A percentile compares a stretch with the other conserved stretches of the same genome.
Evolutionary conservation across 1,140 invertebrate genomes (phyloP).

Genomic region (Myzus persicae): DNA sequence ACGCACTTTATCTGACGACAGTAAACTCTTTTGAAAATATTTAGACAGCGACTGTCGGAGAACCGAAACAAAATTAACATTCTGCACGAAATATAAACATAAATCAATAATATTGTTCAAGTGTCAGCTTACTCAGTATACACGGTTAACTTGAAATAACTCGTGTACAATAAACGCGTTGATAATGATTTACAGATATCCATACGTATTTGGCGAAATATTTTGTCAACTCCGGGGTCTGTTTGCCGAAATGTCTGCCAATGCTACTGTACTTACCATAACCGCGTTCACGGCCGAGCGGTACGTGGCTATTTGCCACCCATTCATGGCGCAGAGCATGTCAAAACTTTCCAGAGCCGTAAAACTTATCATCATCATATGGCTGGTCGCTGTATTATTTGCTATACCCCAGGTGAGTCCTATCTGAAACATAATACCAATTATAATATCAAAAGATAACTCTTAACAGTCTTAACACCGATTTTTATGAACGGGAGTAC

Average conservation of each 20-base stretch:
- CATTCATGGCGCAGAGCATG: conserved; percentile 78
- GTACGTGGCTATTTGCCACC: conserved; percentile 85
- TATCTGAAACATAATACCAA: neutral
- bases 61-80: neutral
- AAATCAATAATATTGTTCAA: neutral
- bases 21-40: neutral
- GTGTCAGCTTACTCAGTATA: neutral
- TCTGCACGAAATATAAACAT: neutral
- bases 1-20: neutral
- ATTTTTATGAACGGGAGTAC: too few species aligned
- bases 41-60: neutral
- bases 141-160: neutral
- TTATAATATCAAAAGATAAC: too few species aligned
- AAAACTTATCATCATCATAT: conserved; percentile 75
- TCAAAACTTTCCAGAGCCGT: conserved; percentile 79
- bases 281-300: conserved; percentile 86
- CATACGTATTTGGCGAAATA: conserved; percentile 84
- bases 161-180: neutral
- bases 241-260: conserved; percentile 86
- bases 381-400: conserved; percentile 74
- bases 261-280: conserved; percentile 91
- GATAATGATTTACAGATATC: conserved; percentile 68
- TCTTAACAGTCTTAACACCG: too few species aligned
- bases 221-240: conserved; percentile 87
- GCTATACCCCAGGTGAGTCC: conserved; percentile 73